Evolutionary conservation across 2,797 vertebrate species (phyloP), one percentile per base, ranked within the genome.

Genomic region (Heliangelus exortis): DNA sequence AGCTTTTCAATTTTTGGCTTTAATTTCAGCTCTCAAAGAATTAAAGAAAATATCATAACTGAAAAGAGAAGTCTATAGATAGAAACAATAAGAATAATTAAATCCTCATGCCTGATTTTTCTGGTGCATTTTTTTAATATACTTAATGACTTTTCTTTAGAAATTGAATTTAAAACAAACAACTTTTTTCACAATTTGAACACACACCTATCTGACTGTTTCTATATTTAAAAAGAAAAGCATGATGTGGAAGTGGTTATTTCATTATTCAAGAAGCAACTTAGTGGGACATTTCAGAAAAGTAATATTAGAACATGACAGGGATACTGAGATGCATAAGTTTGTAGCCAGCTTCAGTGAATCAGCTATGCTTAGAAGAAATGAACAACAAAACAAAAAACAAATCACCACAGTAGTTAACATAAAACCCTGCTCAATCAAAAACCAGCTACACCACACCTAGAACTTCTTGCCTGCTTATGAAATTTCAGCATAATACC

Each of bases 221-320:
- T 20, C 29, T 8, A 8, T 0, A 2, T 10, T 81, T 50, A 2
- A 21, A n/a, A 71, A 33, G n/a, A 21, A 34, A 74, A 36, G 6
- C 6, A 10, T 0, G 1, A 33, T 2, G 0, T 68, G 17, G 9
- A 57, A 65, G 2, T 0, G 0, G 0, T 15, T 47, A 29, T 19
- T n/a, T 31, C 15, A 31, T 21, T 63, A 26, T 1, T 78, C 11
- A 50, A 65, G 18, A 63, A 33, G 2, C 0, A 1, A 26, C 3
- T 4, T 1, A 36, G 10, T 1, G 2, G 10, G 6, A 17, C 36
- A 8, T 0, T 0, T 10, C 8, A 15, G 10, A 87, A 12, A 1
- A 61, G 7, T 2, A 59, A 8, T 1, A 55, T 25, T 34, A 36
- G 14, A 74, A 41, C 6, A 33, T 0, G 1, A 21, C 5, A 71